Evolutionary conservation across 2,888 invertebrate genomes (phyloP).

Genomic region (Apomyelois bistriatella): DNA sequence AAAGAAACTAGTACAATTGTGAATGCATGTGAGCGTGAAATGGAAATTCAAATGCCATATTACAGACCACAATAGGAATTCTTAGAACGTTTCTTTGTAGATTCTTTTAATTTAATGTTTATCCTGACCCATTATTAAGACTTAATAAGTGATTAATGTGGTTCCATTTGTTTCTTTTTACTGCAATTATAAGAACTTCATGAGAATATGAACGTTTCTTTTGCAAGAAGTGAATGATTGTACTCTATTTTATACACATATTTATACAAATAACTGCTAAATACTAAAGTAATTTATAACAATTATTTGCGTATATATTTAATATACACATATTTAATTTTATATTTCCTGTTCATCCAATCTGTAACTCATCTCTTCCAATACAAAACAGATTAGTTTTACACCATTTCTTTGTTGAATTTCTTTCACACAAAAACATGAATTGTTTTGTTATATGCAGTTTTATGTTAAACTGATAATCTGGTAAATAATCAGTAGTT

Average conservation of each 20-base stretch:
- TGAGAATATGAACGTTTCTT: neutral
- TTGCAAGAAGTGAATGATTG: neutral
- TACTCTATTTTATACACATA: neutral
- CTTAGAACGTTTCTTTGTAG: slow-evolving; percentile 25
- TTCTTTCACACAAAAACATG: neutral
- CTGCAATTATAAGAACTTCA: neutral
- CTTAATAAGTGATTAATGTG: slow-evolving; percentile 24
- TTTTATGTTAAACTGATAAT: neutral
- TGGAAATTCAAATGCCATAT: slow-evolving; percentile 43
- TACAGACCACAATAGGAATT: slow-evolving; percentile 27
- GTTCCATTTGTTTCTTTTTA: neutral
- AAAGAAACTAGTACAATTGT: slow-evolving; percentile 54
- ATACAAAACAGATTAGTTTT: too few relatives aligned
- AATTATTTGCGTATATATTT: too few relatives aligned
- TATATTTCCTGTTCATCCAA: too few relatives aligned
- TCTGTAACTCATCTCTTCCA: too few relatives aligned
- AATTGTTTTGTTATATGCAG: neutral
- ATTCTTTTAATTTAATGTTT: slow-evolving; percentile 4
- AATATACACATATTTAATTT: too few relatives aligned
- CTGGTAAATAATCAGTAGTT: neutral
- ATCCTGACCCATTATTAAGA: slow-evolving; percentile 28
- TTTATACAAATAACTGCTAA: too few relatives aligned
- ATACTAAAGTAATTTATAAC: too few relatives aligned
- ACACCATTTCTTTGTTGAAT: too few relatives aligned
- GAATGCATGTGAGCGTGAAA: slow-evolving; percentile 54